phyloP scores from a whole-genome alignment of 2,888 invertebrate species.

The Copidosoma aretas region DNA sequence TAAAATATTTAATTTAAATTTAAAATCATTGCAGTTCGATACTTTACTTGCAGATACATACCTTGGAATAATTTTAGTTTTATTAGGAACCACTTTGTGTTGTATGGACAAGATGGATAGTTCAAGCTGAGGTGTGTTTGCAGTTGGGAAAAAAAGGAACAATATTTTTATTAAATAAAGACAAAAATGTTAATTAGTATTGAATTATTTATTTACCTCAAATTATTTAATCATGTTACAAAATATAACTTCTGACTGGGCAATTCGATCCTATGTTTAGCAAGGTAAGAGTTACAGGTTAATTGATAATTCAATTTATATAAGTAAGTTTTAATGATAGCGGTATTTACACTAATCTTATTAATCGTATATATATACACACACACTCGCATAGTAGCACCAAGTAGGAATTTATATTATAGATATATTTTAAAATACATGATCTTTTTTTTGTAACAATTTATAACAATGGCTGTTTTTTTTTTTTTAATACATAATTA shows the following conservation, averaged over 20 bases:
- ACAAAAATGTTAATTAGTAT: constrained; percentile 42
- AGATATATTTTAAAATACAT: constrained; percentile 22
- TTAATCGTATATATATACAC: constrained; percentile 53
- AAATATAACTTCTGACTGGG: constrained; percentile 49
- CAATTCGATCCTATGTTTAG: constrained; percentile 44
- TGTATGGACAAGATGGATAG: constrained; percentile 65
- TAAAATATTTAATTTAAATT: constrained; percentile 2
- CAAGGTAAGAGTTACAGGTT: constrained; percentile 46
- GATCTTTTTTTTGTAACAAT: not conserved
- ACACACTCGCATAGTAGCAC: constrained; percentile 54
- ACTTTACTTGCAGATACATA: constrained; percentile 65
- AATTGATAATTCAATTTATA: constrained; percentile 45
- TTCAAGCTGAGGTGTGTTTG: not conserved
- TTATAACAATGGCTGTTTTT: not conserved
- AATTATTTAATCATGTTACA: constrained; percentile 56
- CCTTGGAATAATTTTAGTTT: constrained; percentile 67
- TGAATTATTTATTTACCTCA: constrained; percentile 55
- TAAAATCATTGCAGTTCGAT: not conserved
- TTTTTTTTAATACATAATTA: constrained; percentile 33
- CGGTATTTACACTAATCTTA: constrained; percentile 50
- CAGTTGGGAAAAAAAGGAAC: not conserved
- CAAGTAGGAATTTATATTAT: constrained; percentile 51
- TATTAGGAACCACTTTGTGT: constrained; percentile 70
- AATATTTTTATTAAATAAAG: constrained; percentile 14
- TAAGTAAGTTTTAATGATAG: constrained; percentile 38